Evolutionary conservation across 2,888 invertebrate genomes (phyloP).

Genomic region (Achlya flavicornis): DNA sequence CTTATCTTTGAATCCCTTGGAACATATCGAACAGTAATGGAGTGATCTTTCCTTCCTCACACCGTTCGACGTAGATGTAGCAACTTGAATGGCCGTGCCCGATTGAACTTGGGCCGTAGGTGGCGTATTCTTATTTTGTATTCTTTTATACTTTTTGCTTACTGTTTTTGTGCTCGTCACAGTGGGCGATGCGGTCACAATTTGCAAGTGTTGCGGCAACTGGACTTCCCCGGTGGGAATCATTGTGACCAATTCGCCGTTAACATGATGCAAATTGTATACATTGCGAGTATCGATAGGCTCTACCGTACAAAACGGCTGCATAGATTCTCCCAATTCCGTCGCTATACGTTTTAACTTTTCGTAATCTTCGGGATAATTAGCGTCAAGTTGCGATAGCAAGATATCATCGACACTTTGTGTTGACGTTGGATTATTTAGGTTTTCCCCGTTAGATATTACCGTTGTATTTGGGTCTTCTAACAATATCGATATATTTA

Average conservation of each 20-base stretch:
- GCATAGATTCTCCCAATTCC: constrained; percentile 91
- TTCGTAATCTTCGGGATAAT: constrained; percentile 91
- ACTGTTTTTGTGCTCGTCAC: constrained; percentile 86
- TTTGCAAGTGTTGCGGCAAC: constrained; percentile 80
- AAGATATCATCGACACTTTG: constrained; percentile 88
- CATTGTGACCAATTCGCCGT: constrained; percentile 77
- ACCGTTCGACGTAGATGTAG: constrained; percentile 87
- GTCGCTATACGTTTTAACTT: constrained; percentile 92
- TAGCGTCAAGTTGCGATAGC: constrained; percentile 87
- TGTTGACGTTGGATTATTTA: constrained; percentile 77
- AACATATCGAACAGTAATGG: constrained; percentile 96
- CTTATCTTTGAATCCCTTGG: constrained; percentile 96
- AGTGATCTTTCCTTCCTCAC: constrained; percentile 93
- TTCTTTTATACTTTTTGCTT: constrained; percentile 89
- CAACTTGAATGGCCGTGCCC: constrained; percentile 73
- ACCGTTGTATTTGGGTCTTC: constrained; percentile 74
- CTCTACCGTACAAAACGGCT: constrained; percentile 86
- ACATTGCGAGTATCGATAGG: constrained; percentile 79
- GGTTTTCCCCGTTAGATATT: constrained; percentile 72
- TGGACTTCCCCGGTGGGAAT: constrained; percentile 75
- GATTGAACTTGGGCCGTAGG: constrained; percentile 65
- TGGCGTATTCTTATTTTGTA: constrained; percentile 80
- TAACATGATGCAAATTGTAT: constrained; percentile 82
- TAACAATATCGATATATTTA: constrained; percentile 78
- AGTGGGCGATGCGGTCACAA: constrained; percentile 84